Base-by-base conservation (phyloP, 2,113 vertebrate genomes). In the Thalassarche chlororhynchos region DNA sequence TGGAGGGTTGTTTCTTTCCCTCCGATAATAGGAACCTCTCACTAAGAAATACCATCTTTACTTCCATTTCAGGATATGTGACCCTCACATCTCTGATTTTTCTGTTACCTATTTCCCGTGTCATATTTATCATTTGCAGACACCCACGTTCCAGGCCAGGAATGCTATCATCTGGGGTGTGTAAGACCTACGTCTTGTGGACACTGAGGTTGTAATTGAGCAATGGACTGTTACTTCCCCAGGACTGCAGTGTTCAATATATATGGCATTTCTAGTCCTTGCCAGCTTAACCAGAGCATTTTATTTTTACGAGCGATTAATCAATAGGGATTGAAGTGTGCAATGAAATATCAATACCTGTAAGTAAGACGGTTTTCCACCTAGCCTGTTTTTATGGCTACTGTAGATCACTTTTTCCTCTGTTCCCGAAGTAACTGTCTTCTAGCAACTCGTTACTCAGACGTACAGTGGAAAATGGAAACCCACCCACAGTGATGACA, bases 291-390 rank as follows among this genome's bases (percentile, higher is more conserved):
- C n/a, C 36, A 76, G 65, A 84, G 23, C 42, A 17, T 84, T 93
- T 97, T 86, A 65, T 36, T 96, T 93, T 91, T 71, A 75, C 1
- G 10, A 83, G 70, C 6, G 2, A 92, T 86, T 92, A 65, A 86
- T 84, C 54, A 95, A 75, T 31, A 64, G 23, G 20, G 54, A 80
- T 82, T 76, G 84, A 94, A 91, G 10, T 25, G 36, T 69, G 57
- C 78, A 90, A 42, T 86, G 85, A 93, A 95, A 88, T 84, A 77
- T 70, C 90, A 78, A 32, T 89, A 83, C 42, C n/a, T 57, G n/a
- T 18, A 80, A 69, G 84, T 87, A 68, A 93, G 54, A 64, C 3
- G 2, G 0, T 85, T 93, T 95, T 94, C 89, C 78, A 89, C 76
- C 52, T 70, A 87, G 44, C 25, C 74, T 90, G 60, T n/a, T 94